phyloP scores from a whole-genome alignment of 2,113 vertebrate genomes.

The Zeus faber region DNA sequence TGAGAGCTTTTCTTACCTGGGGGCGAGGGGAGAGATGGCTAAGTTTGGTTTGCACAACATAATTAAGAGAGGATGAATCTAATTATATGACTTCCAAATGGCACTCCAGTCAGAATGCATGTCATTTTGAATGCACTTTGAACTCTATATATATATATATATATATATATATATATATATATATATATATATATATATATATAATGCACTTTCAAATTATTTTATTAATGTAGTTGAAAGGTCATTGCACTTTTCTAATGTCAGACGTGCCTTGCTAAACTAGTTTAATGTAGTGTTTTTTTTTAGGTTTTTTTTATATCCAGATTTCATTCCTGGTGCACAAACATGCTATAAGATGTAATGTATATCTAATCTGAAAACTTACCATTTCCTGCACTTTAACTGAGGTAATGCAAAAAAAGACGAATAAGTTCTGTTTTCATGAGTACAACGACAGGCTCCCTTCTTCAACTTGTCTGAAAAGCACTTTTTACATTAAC shows the following conservation, averaged over 20 bases:
- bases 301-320: slow-evolving; percentile 26
- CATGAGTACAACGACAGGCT: slow-evolving; percentile 4
- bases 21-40: too few relatives aligned
- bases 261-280: slow-evolving; percentile 66
- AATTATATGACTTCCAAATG: slow-evolving; percentile 17
- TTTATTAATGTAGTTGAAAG: slow-evolving; percentile 32
- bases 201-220: slow-evolving; percentile 46
- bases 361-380: slow-evolving; percentile 31
- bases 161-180: slow-evolving; percentile 22
- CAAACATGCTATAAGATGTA: slow-evolving; percentile 39
- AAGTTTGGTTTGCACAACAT: slow-evolving; percentile 69
- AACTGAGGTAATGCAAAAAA: slow-evolving; percentile 27
- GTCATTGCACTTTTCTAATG: slow-evolving; percentile 45
- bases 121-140: slow-evolving; percentile 43
- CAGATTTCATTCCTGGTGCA: slow-evolving; percentile 41
- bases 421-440: slow-evolving; percentile 10
- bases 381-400: slow-evolving; percentile 47
- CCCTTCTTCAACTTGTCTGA: slow-evolving; percentile 11
- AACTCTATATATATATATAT: slow-evolving; percentile 23
- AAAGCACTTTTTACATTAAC: slow-evolving; percentile 26
- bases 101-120: slow-evolving; percentile 6
- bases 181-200: slow-evolving; percentile 22
- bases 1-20: slow-evolving; percentile 23
- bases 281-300: slow-evolving; percentile 21
- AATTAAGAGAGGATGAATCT: slow-evolving; percentile 4